Conservation (phyloP, 2,113 vertebrate species). For the Ahaetulla prasina region DNA sequence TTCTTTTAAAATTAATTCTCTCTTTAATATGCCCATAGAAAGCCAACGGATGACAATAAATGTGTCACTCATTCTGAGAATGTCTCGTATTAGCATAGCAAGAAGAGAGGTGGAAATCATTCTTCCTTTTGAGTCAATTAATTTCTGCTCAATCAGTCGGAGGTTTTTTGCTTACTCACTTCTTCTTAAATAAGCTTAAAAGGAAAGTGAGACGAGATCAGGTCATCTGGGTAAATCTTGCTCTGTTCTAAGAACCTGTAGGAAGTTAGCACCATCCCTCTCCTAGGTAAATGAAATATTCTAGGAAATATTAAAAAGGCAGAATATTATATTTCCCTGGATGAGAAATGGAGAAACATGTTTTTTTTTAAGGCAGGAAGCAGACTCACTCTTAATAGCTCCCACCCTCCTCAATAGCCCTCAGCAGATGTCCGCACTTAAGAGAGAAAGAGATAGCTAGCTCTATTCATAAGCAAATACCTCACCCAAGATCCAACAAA, state of each 20-base stretch:
- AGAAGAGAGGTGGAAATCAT: accelerated
- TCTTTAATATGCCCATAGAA: neutral
- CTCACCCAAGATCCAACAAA: too few species aligned
- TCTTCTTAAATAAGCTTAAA: neutral
- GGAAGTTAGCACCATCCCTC: too few species aligned
- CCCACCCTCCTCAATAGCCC: too few species aligned
- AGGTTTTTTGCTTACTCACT: neutral
- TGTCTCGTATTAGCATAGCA: neutral
- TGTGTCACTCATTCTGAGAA: neutral
- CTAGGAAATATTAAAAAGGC: too few species aligned
- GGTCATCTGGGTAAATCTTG: neutral
- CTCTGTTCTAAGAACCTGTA: neutral
- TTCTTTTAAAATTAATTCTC: neutral
- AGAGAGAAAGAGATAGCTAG: too few species aligned
- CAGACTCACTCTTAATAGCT: too few species aligned
- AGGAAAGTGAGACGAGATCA: neutral
- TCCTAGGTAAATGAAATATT: too few species aligned
- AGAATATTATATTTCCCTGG: too few species aligned
- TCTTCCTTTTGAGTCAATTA: neutral
- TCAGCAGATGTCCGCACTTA: too few species aligned
- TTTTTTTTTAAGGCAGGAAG: too few species aligned
- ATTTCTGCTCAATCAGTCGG: neutral
- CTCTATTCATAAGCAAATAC: too few species aligned
- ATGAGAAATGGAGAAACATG: too few species aligned
- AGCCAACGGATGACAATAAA: neutral